A percentile compares a stretch with the other conserved stretches of the same genome.
These are phyloP conservation scores for Clunio marinus DNA, from an alignment of 2,888 invertebrate genomes.

Conservation along the genomic window DNA sequence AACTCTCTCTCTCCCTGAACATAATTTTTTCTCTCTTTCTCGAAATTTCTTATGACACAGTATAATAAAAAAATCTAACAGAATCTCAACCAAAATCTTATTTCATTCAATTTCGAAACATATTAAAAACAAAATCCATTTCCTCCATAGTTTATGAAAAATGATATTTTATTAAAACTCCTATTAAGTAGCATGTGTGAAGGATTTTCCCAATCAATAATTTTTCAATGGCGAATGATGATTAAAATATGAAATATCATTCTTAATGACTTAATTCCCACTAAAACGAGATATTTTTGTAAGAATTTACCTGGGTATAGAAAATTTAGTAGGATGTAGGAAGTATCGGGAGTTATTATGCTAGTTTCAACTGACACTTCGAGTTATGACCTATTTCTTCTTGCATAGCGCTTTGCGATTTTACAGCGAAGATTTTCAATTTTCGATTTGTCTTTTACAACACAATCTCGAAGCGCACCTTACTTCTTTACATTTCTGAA, in stretches of 20 bases:
- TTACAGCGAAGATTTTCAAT: slow-evolving; percentile 1
- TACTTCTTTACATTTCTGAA: too few species aligned
- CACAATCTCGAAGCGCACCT: not conserved
- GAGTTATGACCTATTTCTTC: slow-evolving; percentile 19
- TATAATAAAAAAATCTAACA: too few species aligned
- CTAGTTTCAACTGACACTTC: not conserved
- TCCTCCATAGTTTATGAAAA: not conserved
- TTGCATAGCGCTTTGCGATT: not conserved
- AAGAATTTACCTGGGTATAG: not conserved
- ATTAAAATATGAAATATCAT: not conserved
- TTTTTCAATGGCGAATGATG: slow-evolving; percentile 18
- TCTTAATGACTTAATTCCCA: not conserved
- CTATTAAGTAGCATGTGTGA: not conserved
- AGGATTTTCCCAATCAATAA: slow-evolving; percentile 25
- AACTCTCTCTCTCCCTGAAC: too few species aligned
- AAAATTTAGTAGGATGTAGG: not conserved
- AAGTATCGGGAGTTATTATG: too few species aligned
- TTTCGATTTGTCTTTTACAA: slow-evolving; percentile 8
- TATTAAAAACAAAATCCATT: too few species aligned
- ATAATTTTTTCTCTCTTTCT: too few species aligned
- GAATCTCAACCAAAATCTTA: too few species aligned
- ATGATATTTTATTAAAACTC: not conserved
- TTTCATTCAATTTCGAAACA: too few species aligned
- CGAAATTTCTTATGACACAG: too few species aligned
- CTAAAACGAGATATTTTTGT: not conserved